These are phyloP conservation scores for Mimachlamys varia DNA, from an alignment of 2,888 invertebrate species.

Conservation along the genomic window DNA sequence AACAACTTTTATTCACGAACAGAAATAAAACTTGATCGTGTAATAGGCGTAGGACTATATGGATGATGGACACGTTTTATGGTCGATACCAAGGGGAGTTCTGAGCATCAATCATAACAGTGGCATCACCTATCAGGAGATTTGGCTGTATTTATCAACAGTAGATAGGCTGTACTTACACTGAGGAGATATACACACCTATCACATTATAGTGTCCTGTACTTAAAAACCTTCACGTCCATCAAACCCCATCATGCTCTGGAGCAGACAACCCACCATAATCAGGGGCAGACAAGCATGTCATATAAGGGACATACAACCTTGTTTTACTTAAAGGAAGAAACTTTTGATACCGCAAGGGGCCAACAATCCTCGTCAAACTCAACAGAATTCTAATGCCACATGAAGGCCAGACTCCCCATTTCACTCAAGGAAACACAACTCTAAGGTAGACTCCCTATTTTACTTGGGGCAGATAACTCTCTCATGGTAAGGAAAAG, in stretches of 20 bases:
- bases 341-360: too few species aligned
- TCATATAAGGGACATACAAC: too few species aligned
- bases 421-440: too few species aligned
- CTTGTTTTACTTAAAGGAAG: too few species aligned
- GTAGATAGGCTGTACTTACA: conserved; percentile 11
- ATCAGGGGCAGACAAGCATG: too few species aligned
- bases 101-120: background rate
- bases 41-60: background rate
- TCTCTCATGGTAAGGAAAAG: background rate
- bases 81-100: background rate
- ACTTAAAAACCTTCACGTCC: background rate
- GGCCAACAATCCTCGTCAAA: too few species aligned
- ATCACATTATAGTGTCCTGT: background rate
- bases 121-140: conserved; percentile 3
- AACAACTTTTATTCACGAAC: background rate
- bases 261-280: too few species aligned
- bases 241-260: background rate
- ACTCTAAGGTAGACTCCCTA: too few species aligned
- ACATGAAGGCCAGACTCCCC: too few species aligned
- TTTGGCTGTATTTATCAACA: conserved; percentile 28
- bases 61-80: conserved; percentile 13
- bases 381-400: too few species aligned
- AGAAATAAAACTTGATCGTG: conserved; percentile 15
- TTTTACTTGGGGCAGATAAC: background rate
- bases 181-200: background rate